Evolutionary conservation across 2,113 vertebrate species (phyloP), one percentile per base, ranked within the genome.

Genomic region (Rhegmatorhina hoffmannsi): DNA sequence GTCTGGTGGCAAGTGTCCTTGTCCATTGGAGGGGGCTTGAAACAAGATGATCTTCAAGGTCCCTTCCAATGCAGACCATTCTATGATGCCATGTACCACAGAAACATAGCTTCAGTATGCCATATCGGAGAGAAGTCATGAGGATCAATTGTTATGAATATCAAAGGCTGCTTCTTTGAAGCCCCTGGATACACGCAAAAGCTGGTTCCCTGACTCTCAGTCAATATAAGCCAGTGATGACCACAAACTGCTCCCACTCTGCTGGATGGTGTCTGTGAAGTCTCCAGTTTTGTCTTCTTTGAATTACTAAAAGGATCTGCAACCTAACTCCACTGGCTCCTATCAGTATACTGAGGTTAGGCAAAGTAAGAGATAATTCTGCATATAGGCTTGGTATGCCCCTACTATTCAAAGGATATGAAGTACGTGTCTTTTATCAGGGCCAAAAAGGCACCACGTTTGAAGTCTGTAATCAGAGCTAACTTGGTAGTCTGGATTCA

Each of bases 81-180:
- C n/a, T 26, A 8, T 40, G 46, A 15, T 21, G n/a, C 36, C 29
- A 0, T 13, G 16, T 21, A 52, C 23, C 64, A 59, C 26, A 75
- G n/a, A 63, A 89, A 74, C 0, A 2, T 1, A 85, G 31, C 14
- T 76, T 70, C 1, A 0, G 21, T 23, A 16, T 10, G 16, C 19
- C 75, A 83, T 52, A 34, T 44, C 60, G 46, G 82, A 84, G 2
- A 84, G 36, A 55, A 81, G 31, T 33, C 2, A 1, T 38, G 50
- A 84, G 43, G 33, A 43, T 36, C 36, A 64, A 18, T 17, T 52
- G 29, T 17, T 29, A 73, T 2, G 33, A 69, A 56, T 50, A 79
- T 46, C 56, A 29, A 58, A 78, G 2, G 10, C 40, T 76, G 89
- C 50, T 23, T 82, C 46, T 76, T 72, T 46, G 40, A 82, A 92